Evolutionary conservation across 2,113 vertebrate genomes (phyloP).

Genomic region (Petroica traversi): DNA sequence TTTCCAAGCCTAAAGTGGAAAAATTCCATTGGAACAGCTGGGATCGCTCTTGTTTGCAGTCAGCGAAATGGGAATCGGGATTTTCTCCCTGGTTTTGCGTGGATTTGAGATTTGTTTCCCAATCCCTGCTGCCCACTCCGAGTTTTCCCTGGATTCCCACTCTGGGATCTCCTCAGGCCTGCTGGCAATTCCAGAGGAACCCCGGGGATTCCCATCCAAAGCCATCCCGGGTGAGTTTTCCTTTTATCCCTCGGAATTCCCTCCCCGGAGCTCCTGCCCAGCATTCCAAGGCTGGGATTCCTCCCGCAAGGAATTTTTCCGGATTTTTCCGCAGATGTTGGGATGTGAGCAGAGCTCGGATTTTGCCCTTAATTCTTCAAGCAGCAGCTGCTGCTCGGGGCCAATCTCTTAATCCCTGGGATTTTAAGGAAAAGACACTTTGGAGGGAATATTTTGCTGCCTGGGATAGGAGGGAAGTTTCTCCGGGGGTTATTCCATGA

Average conservation of each 20-base stretch:
- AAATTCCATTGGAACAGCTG: not conserved
- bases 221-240: no score
- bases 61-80: not conserved
- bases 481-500: not conserved
- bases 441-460: not conserved
- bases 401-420: slow-evolving; percentile 9
- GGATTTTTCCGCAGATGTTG: not conserved
- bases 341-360: not conserved
- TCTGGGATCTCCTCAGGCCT: no score
- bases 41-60: not conserved
- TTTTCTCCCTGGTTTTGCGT: not conserved
- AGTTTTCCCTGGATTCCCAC: no score
- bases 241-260: no score
- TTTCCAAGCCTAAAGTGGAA: not conserved
- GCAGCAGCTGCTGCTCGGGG: not conserved
- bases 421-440: not conserved
- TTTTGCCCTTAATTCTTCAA: slow-evolving; percentile 12
- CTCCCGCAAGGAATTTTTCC: not conserved
- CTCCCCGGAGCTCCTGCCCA: no score
- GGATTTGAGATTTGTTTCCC: not conserved
- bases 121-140: not conserved
- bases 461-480: not conserved
- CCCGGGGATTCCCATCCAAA: no score
- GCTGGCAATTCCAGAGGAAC: no score
- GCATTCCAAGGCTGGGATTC: not conserved